Evolutionary conservation across 2,113 vertebrate species (phyloP).

Genomic region (Poeciliopsis prolifica): DNA sequence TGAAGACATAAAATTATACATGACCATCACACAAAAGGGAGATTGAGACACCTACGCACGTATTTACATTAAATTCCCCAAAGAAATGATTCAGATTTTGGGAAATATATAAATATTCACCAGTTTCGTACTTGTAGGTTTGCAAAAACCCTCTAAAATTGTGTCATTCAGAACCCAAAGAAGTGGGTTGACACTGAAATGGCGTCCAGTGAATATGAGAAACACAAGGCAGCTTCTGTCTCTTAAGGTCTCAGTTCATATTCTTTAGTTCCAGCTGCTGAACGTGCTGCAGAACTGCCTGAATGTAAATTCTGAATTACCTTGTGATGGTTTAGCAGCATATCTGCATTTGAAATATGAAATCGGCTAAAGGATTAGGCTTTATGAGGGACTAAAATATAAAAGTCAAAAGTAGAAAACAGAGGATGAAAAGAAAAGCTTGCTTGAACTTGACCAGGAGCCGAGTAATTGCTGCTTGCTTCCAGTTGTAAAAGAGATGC

Average conservation of each 20-base stretch:
- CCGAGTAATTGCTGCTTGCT: background rate
- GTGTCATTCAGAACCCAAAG: constrained; percentile 14
- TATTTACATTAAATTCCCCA: constrained; percentile 43
- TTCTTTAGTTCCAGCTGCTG: constrained; percentile 34
- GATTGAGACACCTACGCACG: constrained; percentile 17
- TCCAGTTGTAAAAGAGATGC: background rate
- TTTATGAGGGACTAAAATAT: constrained; percentile 25
- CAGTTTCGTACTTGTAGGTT: background rate
- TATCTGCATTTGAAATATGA: constrained; percentile 35
- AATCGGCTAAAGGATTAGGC: constrained; percentile 44
- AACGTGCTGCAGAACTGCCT: constrained; percentile 53
- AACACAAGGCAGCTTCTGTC: background rate
- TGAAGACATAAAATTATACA: constrained; percentile 1
- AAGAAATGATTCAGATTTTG: constrained; percentile 14
- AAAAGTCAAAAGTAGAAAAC: background rate
- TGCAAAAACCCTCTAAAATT: constrained; percentile 26
- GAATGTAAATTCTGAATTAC: constrained; percentile 38
- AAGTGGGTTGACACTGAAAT: constrained; percentile 41
- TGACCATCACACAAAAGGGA: constrained; percentile 1
- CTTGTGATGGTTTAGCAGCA: constrained; percentile 18
- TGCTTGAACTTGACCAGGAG: constrained; percentile 6
- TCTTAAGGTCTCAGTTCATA: constrained; percentile 19
- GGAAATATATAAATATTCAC: background rate
- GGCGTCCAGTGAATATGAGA: background rate
- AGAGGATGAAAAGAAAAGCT: background rate